Evolutionary conservation across 2,888 invertebrate species (phyloP).

Genomic region (Papilio protenor): DNA sequence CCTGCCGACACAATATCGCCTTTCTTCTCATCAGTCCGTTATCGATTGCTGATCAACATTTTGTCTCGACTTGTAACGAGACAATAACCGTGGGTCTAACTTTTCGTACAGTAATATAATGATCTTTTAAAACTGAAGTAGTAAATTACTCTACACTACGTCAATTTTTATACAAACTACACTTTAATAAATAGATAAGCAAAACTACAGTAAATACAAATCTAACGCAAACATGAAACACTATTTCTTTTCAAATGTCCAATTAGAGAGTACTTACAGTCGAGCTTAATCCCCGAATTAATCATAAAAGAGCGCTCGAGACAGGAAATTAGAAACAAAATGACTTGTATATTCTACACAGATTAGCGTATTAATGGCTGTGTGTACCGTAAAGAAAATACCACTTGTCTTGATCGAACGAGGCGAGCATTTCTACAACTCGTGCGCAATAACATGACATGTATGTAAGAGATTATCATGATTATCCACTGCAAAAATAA

Average conservation of each 20-base stretch:
- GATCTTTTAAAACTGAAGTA: no score
- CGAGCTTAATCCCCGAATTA: constrained; percentile 60
- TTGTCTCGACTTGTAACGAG: not conserved
- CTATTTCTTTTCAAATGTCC: constrained; percentile 16
- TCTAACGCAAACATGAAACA: constrained; percentile 14
- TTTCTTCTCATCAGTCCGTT: constrained; percentile 53
- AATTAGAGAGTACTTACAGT: constrained; percentile 43
- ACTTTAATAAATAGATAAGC: not conserved
- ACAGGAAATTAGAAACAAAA: constrained; percentile 73
- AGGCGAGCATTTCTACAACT: constrained; percentile 14
- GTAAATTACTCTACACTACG: not conserved
- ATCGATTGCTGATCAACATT: constrained; percentile 52
- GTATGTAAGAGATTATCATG: not conserved
- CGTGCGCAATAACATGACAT: not conserved
- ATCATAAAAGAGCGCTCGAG: constrained; percentile 64
- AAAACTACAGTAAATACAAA: not conserved
- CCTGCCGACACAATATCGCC: constrained; percentile 56
- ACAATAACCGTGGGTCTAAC: not conserved
- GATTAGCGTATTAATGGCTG: constrained; percentile 68
- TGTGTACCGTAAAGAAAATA: constrained; percentile 72
- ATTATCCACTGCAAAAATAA: not conserved
- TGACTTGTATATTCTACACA: constrained; percentile 63
- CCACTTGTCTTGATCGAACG: constrained; percentile 61
- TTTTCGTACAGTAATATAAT: not conserved
- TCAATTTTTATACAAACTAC: not conserved